phyloP scores from a whole-genome alignment of 2,797 vertebrate genomes.

The Distichodus sexfasciatus region DNA sequence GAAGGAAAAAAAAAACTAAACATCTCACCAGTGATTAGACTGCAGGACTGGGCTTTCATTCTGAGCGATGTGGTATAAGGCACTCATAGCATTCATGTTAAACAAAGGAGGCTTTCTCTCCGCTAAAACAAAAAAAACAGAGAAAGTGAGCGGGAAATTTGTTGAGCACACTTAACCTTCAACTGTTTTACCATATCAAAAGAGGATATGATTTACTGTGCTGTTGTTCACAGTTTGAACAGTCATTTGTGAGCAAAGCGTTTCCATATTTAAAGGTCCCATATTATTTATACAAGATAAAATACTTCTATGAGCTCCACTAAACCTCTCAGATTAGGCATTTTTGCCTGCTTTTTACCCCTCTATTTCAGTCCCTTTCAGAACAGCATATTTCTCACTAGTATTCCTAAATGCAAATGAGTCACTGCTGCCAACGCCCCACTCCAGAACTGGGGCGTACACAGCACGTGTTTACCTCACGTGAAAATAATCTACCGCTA shows the following conservation, averaged over 20 bases:
- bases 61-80: slow-evolving; percentile 98
- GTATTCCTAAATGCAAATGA: no score
- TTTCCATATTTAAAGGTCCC: not conserved
- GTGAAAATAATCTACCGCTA: no score
- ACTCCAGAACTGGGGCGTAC: no score
- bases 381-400: no score
- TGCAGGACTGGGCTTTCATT: slow-evolving; percentile 90
- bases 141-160: slow-evolving; percentile 8
- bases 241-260: not conserved
- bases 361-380: no score
- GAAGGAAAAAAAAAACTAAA: not conserved
- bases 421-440: no score
- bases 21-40: slow-evolving; percentile 88
- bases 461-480: no score
- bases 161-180: not conserved
- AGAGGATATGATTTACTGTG: not conserved
- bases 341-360: no score
- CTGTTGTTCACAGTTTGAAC: not conserved
- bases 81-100: slow-evolving; percentile 98
- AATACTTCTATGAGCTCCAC: no score
- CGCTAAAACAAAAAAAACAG: slow-evolving; percentile 65
- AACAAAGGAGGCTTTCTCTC: slow-evolving; percentile 94
- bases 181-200: not conserved
- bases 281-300: no score
- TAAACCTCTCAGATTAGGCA: no score